Base-by-base conservation (phyloP, 2,888 invertebrate species). In the Hermaeophaga mercurialis region DNA sequence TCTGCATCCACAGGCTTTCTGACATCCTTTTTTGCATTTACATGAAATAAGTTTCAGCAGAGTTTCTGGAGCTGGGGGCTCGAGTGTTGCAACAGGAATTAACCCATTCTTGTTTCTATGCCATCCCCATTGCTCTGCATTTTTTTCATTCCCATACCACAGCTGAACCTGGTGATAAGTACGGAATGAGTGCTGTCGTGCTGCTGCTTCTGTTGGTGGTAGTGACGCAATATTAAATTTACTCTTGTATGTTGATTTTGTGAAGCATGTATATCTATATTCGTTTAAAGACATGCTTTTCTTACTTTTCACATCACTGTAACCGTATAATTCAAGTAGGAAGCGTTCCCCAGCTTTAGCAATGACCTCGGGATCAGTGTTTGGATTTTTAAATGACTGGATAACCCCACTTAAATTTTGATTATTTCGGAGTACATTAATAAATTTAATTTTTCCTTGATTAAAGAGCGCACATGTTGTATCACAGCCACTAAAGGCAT, bases 131-230 rank as follows among this genome's bases (percentile, higher is more conserved):
- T 47, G 55, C 50, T 62, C 53, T 48, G 47, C 39, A 47, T 58
- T 57, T 50, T 49, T 18, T 58, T 56, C 47, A 39, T 46, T 34
- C 17, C 45, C 56, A 60, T 52, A 57, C 61, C 56, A 64, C 47
- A 56, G 48, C 46, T 61, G 62, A 15, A 61, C 59, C 46, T 64
- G 61, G 39, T 59, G 58, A 56, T 65, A 66, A 12, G 58, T 58
- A 44, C 58, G 54, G 50, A 63, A 62, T 38, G 59, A 61, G 9
- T 26, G 26, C 9, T 26, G 9, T 26, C 26, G 26, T 26, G 26
- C 26, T 26, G 26, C 26, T 26, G 26, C 26, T 26, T 26, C 26
- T 26, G 26, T 26, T 2, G 9, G 4, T 26, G 26, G 26, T 26
- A 26, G 26, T 9, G 26, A 8, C 9, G 26, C 26, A 26, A 26